Evolutionary conservation across 2,113 vertebrate genomes (phyloP).

Genomic region (Colinus virginianus): DNA sequence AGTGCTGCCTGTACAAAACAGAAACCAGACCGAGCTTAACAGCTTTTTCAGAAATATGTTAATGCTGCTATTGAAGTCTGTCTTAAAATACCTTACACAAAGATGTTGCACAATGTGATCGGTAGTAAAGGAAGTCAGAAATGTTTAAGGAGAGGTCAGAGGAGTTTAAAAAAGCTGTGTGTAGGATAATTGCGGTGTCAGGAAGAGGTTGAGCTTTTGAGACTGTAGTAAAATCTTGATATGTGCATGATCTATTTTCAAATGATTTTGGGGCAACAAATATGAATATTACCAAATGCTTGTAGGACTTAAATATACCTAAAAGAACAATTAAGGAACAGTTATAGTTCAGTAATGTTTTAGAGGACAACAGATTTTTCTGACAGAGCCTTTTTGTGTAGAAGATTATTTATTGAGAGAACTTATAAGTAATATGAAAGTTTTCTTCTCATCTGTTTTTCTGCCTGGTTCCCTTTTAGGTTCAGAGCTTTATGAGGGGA

Average conservation of each 20-base stretch:
- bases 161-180: not conserved
- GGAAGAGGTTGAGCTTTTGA: not conserved
- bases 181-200: not conserved
- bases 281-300: not conserved
- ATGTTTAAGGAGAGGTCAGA: not conserved
- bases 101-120: not conserved
- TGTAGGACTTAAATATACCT: not conserved
- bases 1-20: not conserved
- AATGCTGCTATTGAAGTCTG: rapidly evolving
- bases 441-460: not conserved
- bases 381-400: not conserved
- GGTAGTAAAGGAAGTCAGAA: not conserved
- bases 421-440: not conserved
- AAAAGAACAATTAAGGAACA: not conserved
- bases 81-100: not conserved
- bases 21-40: not conserved
- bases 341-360: not conserved
- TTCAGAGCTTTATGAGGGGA: conserved; percentile 98
- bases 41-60: not conserved
- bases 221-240: not conserved
- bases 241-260: not conserved
- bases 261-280: not conserved
- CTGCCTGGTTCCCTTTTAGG: conserved; percentile 74
- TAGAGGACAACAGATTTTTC: not conserved
- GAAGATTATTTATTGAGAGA: not conserved